Base-by-base conservation (phyloP, 2,113 vertebrate species). In the Ramphastos sulfuratus region DNA sequence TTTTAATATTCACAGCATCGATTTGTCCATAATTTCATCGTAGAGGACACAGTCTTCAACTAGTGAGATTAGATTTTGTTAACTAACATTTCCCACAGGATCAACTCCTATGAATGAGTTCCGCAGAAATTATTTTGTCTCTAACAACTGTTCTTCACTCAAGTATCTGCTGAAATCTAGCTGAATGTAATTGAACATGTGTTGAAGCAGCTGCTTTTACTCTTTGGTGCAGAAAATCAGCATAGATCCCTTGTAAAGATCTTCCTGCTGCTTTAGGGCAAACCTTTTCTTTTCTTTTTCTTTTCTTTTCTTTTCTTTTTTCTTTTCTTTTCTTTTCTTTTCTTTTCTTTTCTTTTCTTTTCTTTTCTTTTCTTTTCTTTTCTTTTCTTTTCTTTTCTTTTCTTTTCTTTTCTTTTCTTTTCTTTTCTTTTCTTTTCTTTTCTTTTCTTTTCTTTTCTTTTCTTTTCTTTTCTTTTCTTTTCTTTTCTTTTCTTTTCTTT, bases 161-260 rank as follows among this genome's bases (percentile, higher is more conserved):
- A 66, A 60, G 78, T 54, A 85, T 42, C 56, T 94, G 61, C 88
- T 85, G 85, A 82, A 66, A 52, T 64, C 7, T 44, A 59, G 24
- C 8, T n/a, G 18, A 55, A 54, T 48, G 46, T 46, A 85, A 72
- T 48, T 33, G 81, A 66, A 84, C 56, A 79, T 59, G 42, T 65
- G 58, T 90, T 71, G 19, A 81, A 94, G 82, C 77, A 96, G 73
- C 83, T 95, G 81, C 67, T 60, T 74, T 74, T 39, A 35, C 65
- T 42, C 52, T 52, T 72, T 64, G 69, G 48, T 82, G 81, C 3
- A 7, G 33, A 93, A 75, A 60, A 60, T 37, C 28, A 75, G 69
- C 74, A 87, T 72, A 92, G 48, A 88, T 4, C 31, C 46, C 59
- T 69, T 85, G 71, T 81, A 52, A 52, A 94, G 74, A 54, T 92